A percentile compares a stretch with the other conserved stretches of the same genome.
Evolutionary conservation across 2,797 vertebrate species (phyloP).

Genomic region (Rhinatrema bivittatum): DNA sequence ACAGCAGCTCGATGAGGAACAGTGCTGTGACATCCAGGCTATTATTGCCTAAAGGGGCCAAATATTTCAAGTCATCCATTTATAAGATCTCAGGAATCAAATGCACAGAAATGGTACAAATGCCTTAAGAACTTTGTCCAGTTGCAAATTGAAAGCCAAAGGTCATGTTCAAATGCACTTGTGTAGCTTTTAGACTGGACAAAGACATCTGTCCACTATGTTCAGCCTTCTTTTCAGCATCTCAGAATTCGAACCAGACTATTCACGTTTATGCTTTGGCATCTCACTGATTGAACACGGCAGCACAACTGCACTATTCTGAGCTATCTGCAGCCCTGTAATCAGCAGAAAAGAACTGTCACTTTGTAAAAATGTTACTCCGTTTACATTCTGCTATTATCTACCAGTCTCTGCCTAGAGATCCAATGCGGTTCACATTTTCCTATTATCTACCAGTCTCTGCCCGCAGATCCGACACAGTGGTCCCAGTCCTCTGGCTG

Average conservation of each 20-base stretch:
- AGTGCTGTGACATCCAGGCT: too few relatives aligned
- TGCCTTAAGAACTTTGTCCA: too few relatives aligned
- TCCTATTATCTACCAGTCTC: conserved; percentile 24
- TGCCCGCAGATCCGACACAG: conserved; percentile 16
- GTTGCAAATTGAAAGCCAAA: too few relatives aligned
- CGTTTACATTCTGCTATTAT: conserved; percentile 21
- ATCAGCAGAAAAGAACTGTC: conserved; percentile 12
- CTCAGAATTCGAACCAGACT: conserved; percentile 10
- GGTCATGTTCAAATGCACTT: too few relatives aligned
- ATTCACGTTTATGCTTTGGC: conserved; percentile 18
- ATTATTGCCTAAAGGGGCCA: too few relatives aligned
- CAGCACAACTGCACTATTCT: conserved; percentile 11
- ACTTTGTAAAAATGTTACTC: conserved; percentile 16
- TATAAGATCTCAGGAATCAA: too few relatives aligned
- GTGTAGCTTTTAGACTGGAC: too few relatives aligned
- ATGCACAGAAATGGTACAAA: too few relatives aligned
- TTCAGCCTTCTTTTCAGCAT: too few relatives aligned
- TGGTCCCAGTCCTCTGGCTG: conserved; percentile 23
- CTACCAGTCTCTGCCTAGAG: conserved; percentile 17
- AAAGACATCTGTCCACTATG: too few relatives aligned
- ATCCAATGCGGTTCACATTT: conserved; percentile 19
- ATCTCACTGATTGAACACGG: conserved; percentile 4
- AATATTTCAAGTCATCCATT: too few relatives aligned
- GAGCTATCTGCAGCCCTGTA: conserved; percentile 1
- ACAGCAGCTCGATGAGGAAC: too few relatives aligned